These are phyloP conservation scores for Solenopsis fugax DNA, from an alignment of 1,140 invertebrate species.

Conservation along the genomic window DNA sequence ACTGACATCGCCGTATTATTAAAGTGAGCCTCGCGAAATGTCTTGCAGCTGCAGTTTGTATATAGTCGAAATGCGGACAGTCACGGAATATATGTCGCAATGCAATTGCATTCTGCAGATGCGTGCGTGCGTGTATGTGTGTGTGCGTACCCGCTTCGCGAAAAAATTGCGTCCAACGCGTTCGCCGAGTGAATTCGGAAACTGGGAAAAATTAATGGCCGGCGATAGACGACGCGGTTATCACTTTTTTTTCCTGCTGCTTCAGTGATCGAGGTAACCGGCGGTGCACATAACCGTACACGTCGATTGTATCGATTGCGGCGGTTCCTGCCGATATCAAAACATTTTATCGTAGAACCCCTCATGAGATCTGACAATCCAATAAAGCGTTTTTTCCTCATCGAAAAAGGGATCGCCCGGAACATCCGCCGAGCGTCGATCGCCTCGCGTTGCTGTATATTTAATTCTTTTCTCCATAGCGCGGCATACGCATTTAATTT, in stretches of 20 bases:
- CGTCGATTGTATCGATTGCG: conserved; percentile 50
- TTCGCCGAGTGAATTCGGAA: conserved; percentile 45
- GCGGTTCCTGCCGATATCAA: conserved; percentile 16
- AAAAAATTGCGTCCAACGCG: conserved; percentile 50
- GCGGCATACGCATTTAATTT: conserved; percentile 4
- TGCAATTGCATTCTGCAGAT: conserved; percentile 44
- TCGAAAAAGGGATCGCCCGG: neutral
- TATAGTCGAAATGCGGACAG: conserved; percentile 7
- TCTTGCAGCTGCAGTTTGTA: neutral
- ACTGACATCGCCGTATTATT: neutral
- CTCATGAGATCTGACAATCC: conserved; percentile 48
- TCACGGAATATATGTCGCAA: neutral
- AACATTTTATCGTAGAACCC: conserved; percentile 45
- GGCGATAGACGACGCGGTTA: conserved; percentile 52
- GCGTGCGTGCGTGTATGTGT: neutral
- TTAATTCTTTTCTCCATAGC: conserved; percentile 4
- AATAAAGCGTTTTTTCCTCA: conserved; percentile 1
- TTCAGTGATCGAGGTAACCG: neutral
- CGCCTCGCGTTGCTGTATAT: neutral
- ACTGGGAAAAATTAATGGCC: conserved; percentile 48
- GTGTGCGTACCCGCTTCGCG: neutral
- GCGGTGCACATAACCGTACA: neutral
- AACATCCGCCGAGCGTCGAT: neutral
- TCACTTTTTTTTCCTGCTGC: conserved; percentile 46
- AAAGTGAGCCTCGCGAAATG: neutral